phyloP scores from a whole-genome alignment of 2,888 invertebrate genomes.

The Drosophila ustulata region DNA sequence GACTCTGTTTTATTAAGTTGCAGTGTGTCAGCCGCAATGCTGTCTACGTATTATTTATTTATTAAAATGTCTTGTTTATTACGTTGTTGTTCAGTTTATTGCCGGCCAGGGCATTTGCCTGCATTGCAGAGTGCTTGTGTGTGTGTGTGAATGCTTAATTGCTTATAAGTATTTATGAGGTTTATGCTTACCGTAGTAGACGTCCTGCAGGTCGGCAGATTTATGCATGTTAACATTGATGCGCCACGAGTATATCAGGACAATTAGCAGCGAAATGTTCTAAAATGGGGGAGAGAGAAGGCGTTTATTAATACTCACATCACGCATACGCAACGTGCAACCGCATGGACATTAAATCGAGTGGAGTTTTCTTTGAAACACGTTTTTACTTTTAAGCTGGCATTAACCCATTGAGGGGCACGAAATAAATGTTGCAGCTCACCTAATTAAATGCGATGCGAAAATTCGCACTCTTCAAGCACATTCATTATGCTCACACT shows the following conservation, averaged over 20 bases:
- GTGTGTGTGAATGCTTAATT: constrained; percentile 43
- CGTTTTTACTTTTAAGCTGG: constrained; percentile 26
- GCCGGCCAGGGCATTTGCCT: constrained; percentile 30
- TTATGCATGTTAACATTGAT: constrained; percentile 90
- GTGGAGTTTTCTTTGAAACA: constrained; percentile 21
- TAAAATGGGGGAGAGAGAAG: constrained; percentile 85
- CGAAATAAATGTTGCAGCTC: constrained; percentile 10
- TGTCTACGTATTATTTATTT: constrained; percentile 50
- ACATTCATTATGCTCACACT: constrained; percentile 51
- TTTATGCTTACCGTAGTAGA: constrained; percentile 89
- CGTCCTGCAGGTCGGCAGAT: constrained; percentile 89
- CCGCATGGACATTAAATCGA: constrained; percentile 14
- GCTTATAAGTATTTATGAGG: constrained; percentile 29
- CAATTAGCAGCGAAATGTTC: constrained; percentile 91
- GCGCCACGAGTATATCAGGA: constrained; percentile 91
- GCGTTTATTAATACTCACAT: constrained; percentile 25
- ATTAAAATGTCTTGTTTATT: constrained; percentile 58
- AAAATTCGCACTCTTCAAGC: constrained; percentile 28
- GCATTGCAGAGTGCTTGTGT: background rate
- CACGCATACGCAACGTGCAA: constrained; percentile 53
- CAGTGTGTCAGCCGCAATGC: constrained; percentile 47
- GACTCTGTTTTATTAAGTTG: constrained; percentile 20
- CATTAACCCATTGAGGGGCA: constrained; percentile 12
- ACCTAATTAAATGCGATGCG: constrained; percentile 32
- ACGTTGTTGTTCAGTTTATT: constrained; percentile 35